Conservation (phyloP, 53 echinoderm and acorn worm species). For the Echinometra lucunter region DNA sequence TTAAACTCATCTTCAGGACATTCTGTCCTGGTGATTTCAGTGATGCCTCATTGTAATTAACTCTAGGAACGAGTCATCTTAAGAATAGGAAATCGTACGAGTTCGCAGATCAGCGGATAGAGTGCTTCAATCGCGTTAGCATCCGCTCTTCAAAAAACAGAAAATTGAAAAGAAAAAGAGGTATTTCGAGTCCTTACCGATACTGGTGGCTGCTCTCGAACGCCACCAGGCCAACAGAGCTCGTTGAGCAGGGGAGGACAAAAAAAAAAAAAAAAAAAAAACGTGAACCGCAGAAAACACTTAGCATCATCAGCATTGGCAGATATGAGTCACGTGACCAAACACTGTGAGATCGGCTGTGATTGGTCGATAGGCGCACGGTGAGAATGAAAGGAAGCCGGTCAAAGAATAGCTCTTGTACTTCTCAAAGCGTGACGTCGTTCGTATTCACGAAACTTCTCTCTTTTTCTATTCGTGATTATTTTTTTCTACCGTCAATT, state of each 20-base stretch:
- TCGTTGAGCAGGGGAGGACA: neutral
- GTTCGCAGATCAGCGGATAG: constrained; percentile 60
- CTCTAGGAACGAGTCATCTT: constrained; percentile 42
- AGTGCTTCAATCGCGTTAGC: constrained; percentile 69
- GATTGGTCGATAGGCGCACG: constrained; percentile 50
- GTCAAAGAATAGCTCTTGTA: constrained; percentile 61
- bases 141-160: neutral
- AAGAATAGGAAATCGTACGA: constrained; percentile 58
- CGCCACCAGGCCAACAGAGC: constrained; percentile 13
- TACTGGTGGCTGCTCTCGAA: neutral
- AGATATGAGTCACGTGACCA: constrained; percentile 57
- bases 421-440: constrained; percentile 57
- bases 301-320: constrained; percentile 54
- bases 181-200: neutral
- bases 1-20: constrained; percentile 50
- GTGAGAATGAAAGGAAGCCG: constrained; percentile 50
- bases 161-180: neutral
- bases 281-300: neutral
- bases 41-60: constrained; percentile 39
- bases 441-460: constrained; percentile 55
- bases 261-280: too few relatives aligned
- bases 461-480: constrained; percentile 12
- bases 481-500: constrained; percentile 38
- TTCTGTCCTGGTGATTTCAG: constrained; percentile 42
- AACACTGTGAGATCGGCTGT: constrained; percentile 16